Conservation (phyloP, 1,140 invertebrate genomes). For the honey bee (Apis mellifera) region DNA sequence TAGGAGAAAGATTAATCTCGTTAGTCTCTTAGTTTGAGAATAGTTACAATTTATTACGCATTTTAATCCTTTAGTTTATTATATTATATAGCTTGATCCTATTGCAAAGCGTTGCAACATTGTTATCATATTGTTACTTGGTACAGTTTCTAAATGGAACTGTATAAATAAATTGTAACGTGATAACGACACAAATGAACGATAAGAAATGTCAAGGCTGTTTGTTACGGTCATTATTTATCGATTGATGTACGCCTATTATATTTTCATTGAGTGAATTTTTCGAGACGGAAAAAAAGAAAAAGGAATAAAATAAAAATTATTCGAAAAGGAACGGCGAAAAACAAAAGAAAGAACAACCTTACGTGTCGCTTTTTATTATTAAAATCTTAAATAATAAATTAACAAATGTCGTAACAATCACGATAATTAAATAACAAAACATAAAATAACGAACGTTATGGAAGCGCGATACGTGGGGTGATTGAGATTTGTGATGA, state of each 20-base stretch:
- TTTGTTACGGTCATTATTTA: no score
- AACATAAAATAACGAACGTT: slow-evolving; percentile 61
- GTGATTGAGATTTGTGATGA: slow-evolving; percentile 43
- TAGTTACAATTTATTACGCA: background rate
- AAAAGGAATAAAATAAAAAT: background rate
- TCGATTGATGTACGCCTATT: no score
- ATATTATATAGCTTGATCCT: no score
- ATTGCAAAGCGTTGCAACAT: no score
- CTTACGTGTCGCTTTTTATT: slow-evolving; percentile 58
- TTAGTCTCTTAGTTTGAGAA: background rate
- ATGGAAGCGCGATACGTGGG: slow-evolving; percentile 41
- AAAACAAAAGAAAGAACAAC: background rate
- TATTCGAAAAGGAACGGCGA: background rate
- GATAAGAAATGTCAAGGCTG: background rate
- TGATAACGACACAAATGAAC: background rate
- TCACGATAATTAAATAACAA: slow-evolving; percentile 75
- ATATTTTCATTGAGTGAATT: no score
- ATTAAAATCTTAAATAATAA: slow-evolving; percentile 76
- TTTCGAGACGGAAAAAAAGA: background rate
- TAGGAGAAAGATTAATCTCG: no score
- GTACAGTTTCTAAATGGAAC: no score
- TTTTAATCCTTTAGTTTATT: background rate
- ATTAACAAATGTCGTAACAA: slow-evolving; percentile 73
- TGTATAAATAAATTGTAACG: background rate
- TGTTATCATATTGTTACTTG: no score